Conservation (phyloP, 2,113 vertebrate genomes). For the Mohoua ochrocephala region DNA sequence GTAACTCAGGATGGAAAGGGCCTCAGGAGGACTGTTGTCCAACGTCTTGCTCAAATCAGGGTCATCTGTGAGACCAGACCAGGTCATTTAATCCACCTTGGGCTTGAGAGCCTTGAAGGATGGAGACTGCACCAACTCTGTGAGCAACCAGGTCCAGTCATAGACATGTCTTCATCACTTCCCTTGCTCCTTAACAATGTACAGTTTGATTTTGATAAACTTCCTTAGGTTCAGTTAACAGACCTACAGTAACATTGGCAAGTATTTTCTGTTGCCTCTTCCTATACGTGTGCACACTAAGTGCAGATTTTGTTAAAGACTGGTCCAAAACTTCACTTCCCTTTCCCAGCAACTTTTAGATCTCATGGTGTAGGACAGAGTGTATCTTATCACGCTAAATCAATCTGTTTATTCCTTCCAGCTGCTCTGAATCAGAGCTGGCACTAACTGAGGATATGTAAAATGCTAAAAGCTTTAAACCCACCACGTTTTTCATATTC, state of each 20-base stretch:
- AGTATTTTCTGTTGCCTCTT: neutral
- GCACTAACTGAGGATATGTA: neutral
- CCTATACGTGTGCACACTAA: neutral
- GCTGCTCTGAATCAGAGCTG: neutral
- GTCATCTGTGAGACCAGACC: neutral
- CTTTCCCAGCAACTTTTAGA: neutral
- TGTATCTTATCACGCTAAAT: neutral
- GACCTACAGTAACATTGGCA: neutral
- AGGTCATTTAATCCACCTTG: neutral
- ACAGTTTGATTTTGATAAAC: neutral
- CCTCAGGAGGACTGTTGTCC: neutral
- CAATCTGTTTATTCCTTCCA: neutral
- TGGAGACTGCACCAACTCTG: neutral
- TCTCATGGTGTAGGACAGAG: neutral
- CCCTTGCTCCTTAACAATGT: neutral
- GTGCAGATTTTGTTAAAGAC: neutral
- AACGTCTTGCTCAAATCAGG: neutral
- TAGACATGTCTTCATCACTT: neutral
- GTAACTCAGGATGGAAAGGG: neutral
- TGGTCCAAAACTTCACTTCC: neutral
- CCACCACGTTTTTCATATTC: neutral
- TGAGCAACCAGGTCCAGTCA: neutral
- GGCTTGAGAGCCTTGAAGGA: neutral
- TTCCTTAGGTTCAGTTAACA: neutral
- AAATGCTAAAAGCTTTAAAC: neutral